Percentiles rank a stretch among this genome's conserved stretches.
Conservation (phyloP, 2,797 vertebrate genomes). For the Eulemur mongoz region DNA sequence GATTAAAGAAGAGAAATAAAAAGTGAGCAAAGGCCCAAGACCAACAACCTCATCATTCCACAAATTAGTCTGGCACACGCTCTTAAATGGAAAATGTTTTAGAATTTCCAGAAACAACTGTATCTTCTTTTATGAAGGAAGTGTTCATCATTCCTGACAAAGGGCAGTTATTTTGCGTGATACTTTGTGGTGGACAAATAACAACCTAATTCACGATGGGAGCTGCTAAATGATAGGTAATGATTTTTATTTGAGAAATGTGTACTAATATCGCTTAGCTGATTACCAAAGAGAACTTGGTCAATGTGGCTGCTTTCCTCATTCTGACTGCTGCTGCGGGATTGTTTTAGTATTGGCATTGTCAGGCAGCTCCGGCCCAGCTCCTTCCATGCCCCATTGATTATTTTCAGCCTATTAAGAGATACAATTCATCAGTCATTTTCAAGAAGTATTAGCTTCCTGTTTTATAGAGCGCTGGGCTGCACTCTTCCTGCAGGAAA, state of each 20-base stretch:
- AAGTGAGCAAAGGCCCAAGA: slow-evolving; percentile 72
- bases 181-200: slow-evolving; percentile 28
- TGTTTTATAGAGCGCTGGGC: not conserved
- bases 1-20: slow-evolving; percentile 72
- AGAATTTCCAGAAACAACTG: not conserved
- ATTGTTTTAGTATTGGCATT: not conserved
- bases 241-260: slow-evolving; percentile 74
- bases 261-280: slow-evolving; percentile 58
- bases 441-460: slow-evolving; percentile 34
- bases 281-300: slow-evolving; percentile 29
- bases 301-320: not conserved
- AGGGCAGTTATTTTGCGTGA: slow-evolving; percentile 21
- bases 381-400: not conserved
- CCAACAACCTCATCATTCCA: slow-evolving; percentile 67
- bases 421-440: not conserved
- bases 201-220: slow-evolving; percentile 31
- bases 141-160: not conserved
- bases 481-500: not conserved
- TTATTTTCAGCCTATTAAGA: slow-evolving; percentile 28
- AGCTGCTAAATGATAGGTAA: slow-evolving; percentile 64
- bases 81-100: slow-evolving; percentile 55
- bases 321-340: not conserved
- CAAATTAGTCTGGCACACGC: slow-evolving; percentile 65
- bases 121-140: slow-evolving; percentile 37
- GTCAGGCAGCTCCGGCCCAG: not conserved